Conservation (phyloP, 2,113 vertebrate genomes). For the Dipodomys stephensi region DNA sequence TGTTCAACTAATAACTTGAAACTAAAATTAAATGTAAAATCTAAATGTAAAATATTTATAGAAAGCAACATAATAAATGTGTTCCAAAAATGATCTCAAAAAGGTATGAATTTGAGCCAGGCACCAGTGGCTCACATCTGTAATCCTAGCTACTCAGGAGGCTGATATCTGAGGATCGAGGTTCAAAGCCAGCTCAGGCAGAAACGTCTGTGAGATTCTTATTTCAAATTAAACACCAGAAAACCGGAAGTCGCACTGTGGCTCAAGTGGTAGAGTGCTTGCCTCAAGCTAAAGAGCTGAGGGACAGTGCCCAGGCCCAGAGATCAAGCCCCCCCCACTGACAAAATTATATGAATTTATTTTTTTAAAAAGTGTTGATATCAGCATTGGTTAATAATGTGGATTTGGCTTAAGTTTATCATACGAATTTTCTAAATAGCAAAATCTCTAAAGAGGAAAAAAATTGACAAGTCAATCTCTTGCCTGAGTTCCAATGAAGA, state of each 20-base stretch:
- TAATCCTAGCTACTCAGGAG: no score
- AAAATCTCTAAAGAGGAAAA: neutral
- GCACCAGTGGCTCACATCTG: no score
- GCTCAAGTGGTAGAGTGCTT: no score
- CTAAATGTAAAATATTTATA: neutral
- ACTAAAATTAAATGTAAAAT: slow-evolving; percentile 24
- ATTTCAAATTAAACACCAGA: no score
- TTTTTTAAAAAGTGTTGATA: neutral
- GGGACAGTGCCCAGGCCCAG: no score
- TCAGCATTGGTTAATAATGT: neutral
- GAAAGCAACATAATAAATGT: neutral
- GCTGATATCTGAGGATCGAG: no score
- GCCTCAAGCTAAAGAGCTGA: no score
- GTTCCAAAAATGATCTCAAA: neutral
- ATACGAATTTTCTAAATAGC: neutral
- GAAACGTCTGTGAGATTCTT: no score
- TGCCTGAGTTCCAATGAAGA: neutral
- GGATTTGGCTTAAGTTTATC: neutral
- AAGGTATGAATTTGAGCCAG: neutral
- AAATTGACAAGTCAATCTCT: neutral
- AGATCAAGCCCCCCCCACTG: no score
- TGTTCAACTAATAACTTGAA: slow-evolving; percentile 24
- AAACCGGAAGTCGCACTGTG: no score
- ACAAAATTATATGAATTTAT: no score
- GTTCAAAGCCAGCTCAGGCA: no score